Evolutionary conservation across 2,888 invertebrate species (phyloP), one percentile per base, ranked within the genome.

Genomic region (Pelosia muscerda): DNA sequence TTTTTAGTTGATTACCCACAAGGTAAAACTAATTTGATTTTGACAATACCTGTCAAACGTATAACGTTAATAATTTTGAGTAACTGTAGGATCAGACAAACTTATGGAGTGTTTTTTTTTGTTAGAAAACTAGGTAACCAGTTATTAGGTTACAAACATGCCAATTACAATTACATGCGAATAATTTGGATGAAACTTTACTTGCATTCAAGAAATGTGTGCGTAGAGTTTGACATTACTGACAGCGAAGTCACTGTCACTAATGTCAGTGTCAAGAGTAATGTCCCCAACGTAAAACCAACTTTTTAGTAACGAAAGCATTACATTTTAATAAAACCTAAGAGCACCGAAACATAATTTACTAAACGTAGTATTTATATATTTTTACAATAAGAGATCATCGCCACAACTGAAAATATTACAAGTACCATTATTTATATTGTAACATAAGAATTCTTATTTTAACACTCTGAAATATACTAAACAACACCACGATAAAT

Each of bases 291-390:
- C 71, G 60, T 75, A 75, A 72, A 74, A 64, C 66, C 60, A 60
- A 19, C 38, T 42, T 53, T 78, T 53, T 78, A 81, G 72, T 75
- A 79, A 74, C 67, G 62, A 76, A 76, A 78, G 75, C 34, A 69
- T 69, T 72, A 55, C 23, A 61, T 42, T 54, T 74, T 67, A 42
- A 69, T 73, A 74, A 73, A 78, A 83, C 73, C 76, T 79, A 84
- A 63, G 81, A 86, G 85, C 85, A 86, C 85, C 86, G 74, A 77
- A 82, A 80, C 76, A 71, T 78, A 80, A 82, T 81, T 77, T 75
- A 73, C 81, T 78, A 76, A 74, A 72, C 70, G 72, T 80, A 79
- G n/a, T 49, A n/a, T 73, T 76, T 69, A 79, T 84, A 84, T 81
- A 85, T 83, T 81, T 81, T 77, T 86, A 83, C 80, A 75, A 77